A percentile compares a stretch with the other conserved stretches of the same genome.
These are phyloP conservation scores for Phoenoteleia sp. DNA, from an alignment of 2,888 invertebrate species.

Conservation along the genomic window DNA sequence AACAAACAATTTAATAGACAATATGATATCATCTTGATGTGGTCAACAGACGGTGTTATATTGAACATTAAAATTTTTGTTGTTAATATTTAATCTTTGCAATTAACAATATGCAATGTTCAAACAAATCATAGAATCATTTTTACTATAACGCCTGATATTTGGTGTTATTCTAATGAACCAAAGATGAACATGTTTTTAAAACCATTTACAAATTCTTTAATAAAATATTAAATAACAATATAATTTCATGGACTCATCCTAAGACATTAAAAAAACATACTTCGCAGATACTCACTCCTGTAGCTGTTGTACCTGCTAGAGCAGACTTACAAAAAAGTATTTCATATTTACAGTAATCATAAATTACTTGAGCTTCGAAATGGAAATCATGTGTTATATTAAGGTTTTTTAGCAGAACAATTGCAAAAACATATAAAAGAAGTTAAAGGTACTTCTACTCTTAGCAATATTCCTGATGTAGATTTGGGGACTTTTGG, in stretches of 20 bases:
- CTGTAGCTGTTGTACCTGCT: slow-evolving; percentile 42
- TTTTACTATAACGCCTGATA: neutral
- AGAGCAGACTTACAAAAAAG: slow-evolving; percentile 45
- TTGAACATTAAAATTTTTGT: neutral
- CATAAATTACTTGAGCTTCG: slow-evolving; percentile 13
- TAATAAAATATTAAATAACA: neutral
- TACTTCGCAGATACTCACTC: slow-evolving; percentile 26
- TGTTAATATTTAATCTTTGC: neutral
- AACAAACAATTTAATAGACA: neutral
- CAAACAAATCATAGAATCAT: neutral
- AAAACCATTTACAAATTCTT: neutral
- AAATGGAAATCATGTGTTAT: neutral
- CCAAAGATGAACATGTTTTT: neutral
- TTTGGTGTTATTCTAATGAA: neutral
- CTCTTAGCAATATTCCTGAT: neutral
- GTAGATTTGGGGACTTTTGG: slow-evolving; percentile 24
- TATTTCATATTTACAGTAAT: slow-evolving; percentile 36
- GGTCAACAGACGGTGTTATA: neutral
- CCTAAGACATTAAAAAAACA: neutral
- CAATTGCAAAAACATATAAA: slow-evolving; percentile 8
- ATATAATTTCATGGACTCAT: slow-evolving; percentile 37
- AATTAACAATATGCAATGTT: neutral
- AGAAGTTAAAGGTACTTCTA: slow-evolving; percentile 21
- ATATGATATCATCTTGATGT: slow-evolving; percentile 1
- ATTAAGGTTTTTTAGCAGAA: slow-evolving; percentile 20